Evolutionary conservation across 2,797 vertebrate genomes (phyloP), one percentile per base, ranked within the genome.

Genomic region (Neoniphon sammara): DNA sequence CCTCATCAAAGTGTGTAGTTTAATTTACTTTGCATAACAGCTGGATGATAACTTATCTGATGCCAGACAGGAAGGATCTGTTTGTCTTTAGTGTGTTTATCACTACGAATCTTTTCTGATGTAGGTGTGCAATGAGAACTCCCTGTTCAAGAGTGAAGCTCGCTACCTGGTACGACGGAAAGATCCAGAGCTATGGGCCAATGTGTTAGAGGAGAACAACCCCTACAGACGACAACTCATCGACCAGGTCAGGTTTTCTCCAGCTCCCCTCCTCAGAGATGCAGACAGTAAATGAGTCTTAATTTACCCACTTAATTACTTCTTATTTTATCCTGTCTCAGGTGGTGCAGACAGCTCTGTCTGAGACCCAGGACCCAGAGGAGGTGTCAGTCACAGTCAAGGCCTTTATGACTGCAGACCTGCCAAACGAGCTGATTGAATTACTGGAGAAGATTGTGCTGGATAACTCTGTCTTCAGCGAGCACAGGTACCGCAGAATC

Each of bases 121-220:
- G 17, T 73, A 97, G 96, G 96, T 98, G 56, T 98, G 97, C 94
- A 97, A 97, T 66, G 96, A 98, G 76, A 97, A 97, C 90, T 98
- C 96, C 0, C 89, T 97, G 67, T 97, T 98, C 70, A 98, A 97
- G 92, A 97, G 96, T 27, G 94, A 97, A 80, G 95, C 96, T 75
- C 94, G 95, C 9, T 97, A 98, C 73, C 90, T 98, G 77, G 96
- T 98, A 1, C 94, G 89, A 21, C 94, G 97, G 64, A 98, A 96
- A 89, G 95, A 97, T 77, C 93, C 95, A 1, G 96, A 96, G 25
- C 94, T 97, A 42, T 98, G 96, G 96, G 96, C 94, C 17, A 96
- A 89, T 0, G 96, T 97, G n/a, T 92, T 98, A 12, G 94, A 97
- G 76, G 96, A 97, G 82, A 95, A 92, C 85, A 97, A 95, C 81